Base-by-base conservation (phyloP, 2,797 vertebrate species). In the Eptatretus atami region DNA sequence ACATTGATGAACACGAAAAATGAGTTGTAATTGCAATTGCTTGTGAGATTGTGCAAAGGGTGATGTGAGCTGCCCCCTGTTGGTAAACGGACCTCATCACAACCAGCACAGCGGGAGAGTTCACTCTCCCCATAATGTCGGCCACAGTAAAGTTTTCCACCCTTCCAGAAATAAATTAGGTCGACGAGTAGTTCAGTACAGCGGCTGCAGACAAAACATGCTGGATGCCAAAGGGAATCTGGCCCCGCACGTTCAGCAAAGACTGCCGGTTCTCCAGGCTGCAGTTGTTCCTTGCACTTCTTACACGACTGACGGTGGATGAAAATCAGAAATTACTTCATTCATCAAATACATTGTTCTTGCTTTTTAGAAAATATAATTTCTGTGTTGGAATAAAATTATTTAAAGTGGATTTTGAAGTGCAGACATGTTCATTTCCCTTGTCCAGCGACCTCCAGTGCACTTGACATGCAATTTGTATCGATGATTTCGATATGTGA, bases 151-250 rank as follows among this genome's bases (percentile, higher is more conserved):
- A 98, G 76, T 69, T 81, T 81, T 13, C 77, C 84, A 61, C 83
- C 92, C 76, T 98, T 98, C 81, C 80, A 93, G 77, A 98, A 98
- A 73, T 98, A 98, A 73, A 98, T 96, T 86, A 98, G 86, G 74
- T 98, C 92, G 6, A 98, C 92, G 54, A 98, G 80, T 64, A 98
- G 81, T 55, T 98, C 88, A 0, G 19, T 53, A 65, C 92, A 98
- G 70, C 72, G 78, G n/a, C 77, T 82, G 69, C 92, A 98, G 67
- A 87, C 74, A 2, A 98, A 96, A 70, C 92, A 98, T 11, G 78
- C 78, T 0, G 92, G 92, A 71, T 98, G 92, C 92, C 92, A 98
- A 67, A 95, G 69, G 67, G 84, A 86, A 69, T 92, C 81, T 2
- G 86, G 93, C 15, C 92, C 86, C 1, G 92, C 86, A 6, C 86